Base-by-base conservation (phyloP, 2,888 invertebrate species). In the Bimastos eiseni region DNA sequence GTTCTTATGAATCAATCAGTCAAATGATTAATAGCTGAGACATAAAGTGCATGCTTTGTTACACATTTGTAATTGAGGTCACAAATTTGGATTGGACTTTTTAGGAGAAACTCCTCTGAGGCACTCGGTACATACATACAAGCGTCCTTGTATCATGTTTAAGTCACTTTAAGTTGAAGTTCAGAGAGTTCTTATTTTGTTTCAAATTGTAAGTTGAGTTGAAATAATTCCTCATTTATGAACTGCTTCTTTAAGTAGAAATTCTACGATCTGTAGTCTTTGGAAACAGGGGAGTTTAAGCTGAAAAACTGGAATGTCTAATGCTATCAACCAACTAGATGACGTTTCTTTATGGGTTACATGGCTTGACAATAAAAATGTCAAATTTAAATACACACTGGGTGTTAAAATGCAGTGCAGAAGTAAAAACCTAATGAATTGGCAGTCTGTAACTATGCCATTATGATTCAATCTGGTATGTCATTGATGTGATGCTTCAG, bases 401-500 rank as follows among this genome's bases (percentile, higher is more conserved):
- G 70, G 30, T 70, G 30, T n/a, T n/a, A 70, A 70, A 30, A 13
- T 70, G 70, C n/a, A 70, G 8, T 6, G n/a, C 70, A n/a, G n/a
- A 8, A 5, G 49, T 49, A 17, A n/a, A n/a, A 49, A 5, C 8
- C 8, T 11, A 55, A 70, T 70, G 30, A 30, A n/a, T 70, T 70
- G 70, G 70, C 70, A 70, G 13, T 30, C 4, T 70, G 70, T n/a
- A 70, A n/a, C 3, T n/a, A n/a, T n/a, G n/a, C n/a, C 17, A 21
- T 21, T 86, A 86, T 33, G 36, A 37, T 30, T 30, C 55, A 55
- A n/a, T 30, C 36, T 33, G 33, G 88, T 30, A 88, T 88, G 33
- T 70, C 13, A n/a, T n/a, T 17, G 55, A 55, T 55, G 55, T 55
- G 24, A 24, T 88, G 34, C n/a, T 90, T 89, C 86, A 91, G 91